Evolutionary conservation across 1,140 invertebrate species (phyloP), one percentile per base, ranked within the genome.

Genomic region (Glossosoma conforme): DNA sequence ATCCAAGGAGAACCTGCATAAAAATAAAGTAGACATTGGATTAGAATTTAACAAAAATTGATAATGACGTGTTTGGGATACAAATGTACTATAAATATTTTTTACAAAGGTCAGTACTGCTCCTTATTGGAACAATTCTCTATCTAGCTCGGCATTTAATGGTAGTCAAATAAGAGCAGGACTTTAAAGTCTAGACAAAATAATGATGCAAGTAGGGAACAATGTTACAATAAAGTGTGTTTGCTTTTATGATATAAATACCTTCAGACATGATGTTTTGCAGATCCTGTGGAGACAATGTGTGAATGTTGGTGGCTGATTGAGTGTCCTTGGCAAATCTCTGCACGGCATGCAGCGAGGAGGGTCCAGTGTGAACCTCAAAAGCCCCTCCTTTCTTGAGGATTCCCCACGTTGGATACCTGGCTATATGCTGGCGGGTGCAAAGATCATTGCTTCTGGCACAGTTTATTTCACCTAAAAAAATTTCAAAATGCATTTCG

Each of bases 371-470:
- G 63, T 84, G 76, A 28, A 86, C 67, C 67, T 90, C 86, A 65
- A 85, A 82, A 13, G 82, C 82, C 30, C 84, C 84, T 21, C 77
- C 78, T 17, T 72, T 62, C 63, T 89, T 89, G 54, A 89, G 77
- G 11, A 89, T 71, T 20, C 80, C 77, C 75, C 86, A 86, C 22
- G 77, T 70, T 9, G 86, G 87, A 67, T 84, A 85, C 53, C 82
- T 82, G 38, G 67, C 67, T 8, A 82, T 68, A 48, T 77, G 72
- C 10, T 78, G 61, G 21, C 74, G 64, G 5, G 66, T 64, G 62
- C 87, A 90, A 2, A 80, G 55, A 2, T 65, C 56, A 2, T 66
- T 47, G 54, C 76, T 71, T 59, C 65, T 66, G 1, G 69, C 72
- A 65, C 86, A 89, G 64, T 86, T 77, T 11, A 86, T 69, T 62